These are phyloP conservation scores for Ochropleura leucogaster DNA, from an alignment of 2,888 invertebrate genomes.

Conservation along the genomic window DNA sequence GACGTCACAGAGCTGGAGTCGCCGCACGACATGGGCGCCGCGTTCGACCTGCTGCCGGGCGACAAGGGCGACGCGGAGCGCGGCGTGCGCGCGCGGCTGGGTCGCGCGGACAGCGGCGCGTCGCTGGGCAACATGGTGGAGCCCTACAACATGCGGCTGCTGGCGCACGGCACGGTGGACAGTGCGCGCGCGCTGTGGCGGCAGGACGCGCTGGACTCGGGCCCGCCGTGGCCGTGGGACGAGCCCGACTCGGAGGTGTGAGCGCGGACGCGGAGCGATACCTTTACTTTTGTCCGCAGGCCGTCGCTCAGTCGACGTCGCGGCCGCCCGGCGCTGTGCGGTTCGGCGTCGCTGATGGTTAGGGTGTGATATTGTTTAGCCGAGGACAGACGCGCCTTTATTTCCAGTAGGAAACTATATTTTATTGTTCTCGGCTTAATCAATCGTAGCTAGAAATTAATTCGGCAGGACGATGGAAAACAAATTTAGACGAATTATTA, in stretches of 20 bases:
- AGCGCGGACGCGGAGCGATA: constrained; percentile 43
- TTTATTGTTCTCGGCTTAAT: constrained; percentile 52
- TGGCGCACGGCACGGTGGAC: constrained; percentile 80
- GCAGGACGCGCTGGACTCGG: constrained; percentile 87
- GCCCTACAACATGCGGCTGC: constrained; percentile 86
- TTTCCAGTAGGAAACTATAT: constrained; percentile 57
- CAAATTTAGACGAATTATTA: constrained; percentile 32
- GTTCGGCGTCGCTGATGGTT: constrained; percentile 20
- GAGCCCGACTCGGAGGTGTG: constrained; percentile 88
- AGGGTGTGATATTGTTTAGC: constrained; percentile 47
- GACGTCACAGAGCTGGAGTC: constrained; percentile 85
- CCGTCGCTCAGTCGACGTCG: constrained; percentile 6
- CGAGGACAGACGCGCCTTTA: constrained; percentile 46
- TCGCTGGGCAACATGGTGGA: constrained; percentile 84
- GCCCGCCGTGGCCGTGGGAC: constrained; percentile 88
- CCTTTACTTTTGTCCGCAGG: constrained; percentile 21
- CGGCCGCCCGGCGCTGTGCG: constrained; percentile 19
- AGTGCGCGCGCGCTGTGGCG: constrained; percentile 85
- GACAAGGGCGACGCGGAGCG: constrained; percentile 70
- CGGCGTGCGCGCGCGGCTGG: constrained; percentile 43
- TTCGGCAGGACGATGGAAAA: constrained; percentile 44
- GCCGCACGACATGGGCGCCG: constrained; percentile 73
- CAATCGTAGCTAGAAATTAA: constrained; percentile 49
- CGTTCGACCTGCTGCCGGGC: constrained; percentile 80
- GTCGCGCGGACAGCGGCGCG: constrained; percentile 75